Percentiles rank a stretch among this genome's conserved stretches.
Evolutionary conservation across 2,113 vertebrate species (phyloP).

Genomic region (Suncus etruscus): DNA sequence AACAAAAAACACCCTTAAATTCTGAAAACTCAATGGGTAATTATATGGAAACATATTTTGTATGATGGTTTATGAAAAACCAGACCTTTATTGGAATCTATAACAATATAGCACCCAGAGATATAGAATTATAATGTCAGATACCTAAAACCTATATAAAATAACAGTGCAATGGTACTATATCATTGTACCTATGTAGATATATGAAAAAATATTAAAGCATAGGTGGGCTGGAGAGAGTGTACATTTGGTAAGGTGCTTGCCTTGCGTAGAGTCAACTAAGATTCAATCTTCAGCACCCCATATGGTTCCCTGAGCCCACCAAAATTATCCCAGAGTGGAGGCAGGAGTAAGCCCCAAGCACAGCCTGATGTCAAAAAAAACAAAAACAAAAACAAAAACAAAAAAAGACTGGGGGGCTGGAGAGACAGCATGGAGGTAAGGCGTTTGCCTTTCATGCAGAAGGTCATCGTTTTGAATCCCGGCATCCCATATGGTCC

Average conservation of each 20-base stretch:
- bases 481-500: no score
- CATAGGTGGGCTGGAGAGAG: no score
- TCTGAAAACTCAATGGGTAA: not conserved
- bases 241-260: no score
- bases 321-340: no score
- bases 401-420: not conserved
- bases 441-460: no score
- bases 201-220: no score
- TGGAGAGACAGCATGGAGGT: no score
- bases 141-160: not conserved
- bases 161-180: not conserved
- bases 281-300: no score
- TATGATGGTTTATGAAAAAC: not conserved
- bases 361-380: not conserved
- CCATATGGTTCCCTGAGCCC: no score
- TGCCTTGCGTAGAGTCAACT: no score
- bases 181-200: not conserved
- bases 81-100: not conserved
- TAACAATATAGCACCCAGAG: not conserved
- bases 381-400: not conserved
- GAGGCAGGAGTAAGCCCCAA: no score
- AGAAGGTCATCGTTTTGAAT: no score
- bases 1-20: not conserved
- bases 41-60: not conserved
- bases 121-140: not conserved